Conservation (phyloP, 2,888 invertebrate species). For the Corythucha ciliata region DNA sequence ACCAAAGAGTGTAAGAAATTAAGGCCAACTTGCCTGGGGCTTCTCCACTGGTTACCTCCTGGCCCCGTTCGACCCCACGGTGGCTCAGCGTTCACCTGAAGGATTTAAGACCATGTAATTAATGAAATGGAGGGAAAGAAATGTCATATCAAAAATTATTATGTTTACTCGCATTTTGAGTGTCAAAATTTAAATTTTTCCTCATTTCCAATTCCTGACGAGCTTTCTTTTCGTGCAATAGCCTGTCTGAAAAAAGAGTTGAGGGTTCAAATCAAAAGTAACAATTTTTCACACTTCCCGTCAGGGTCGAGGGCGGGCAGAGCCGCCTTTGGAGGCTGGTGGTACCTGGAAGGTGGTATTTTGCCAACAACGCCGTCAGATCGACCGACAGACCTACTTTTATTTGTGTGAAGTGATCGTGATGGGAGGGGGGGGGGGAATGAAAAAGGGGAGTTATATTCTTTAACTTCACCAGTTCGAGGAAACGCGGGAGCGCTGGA, state of each 20-base stretch:
- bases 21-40: conserved; percentile 59
- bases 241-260: conserved; percentile 48
- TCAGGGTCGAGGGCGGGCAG: neutral
- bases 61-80: conserved; percentile 63
- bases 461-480: no score
- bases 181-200: conserved; percentile 45
- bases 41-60: conserved; percentile 64
- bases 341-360: neutral
- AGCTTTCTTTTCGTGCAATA: conserved; percentile 49
- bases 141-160: neutral
- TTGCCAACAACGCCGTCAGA: no score
- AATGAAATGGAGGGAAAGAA: neutral
- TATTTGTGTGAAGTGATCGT: no score
- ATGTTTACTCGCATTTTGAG: conserved; percentile 52
- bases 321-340: neutral
- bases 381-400: neutral
- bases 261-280: no score
- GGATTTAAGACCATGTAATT: no score
- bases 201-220: conserved; percentile 45
- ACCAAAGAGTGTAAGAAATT: conserved; percentile 73
- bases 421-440: no score
- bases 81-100: conserved; percentile 38
- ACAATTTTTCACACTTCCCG: no score
- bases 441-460: no score
- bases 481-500: no score